Evolutionary conservation across 2,797 vertebrate genomes (phyloP).

Genomic region (Lemur catta): DNA sequence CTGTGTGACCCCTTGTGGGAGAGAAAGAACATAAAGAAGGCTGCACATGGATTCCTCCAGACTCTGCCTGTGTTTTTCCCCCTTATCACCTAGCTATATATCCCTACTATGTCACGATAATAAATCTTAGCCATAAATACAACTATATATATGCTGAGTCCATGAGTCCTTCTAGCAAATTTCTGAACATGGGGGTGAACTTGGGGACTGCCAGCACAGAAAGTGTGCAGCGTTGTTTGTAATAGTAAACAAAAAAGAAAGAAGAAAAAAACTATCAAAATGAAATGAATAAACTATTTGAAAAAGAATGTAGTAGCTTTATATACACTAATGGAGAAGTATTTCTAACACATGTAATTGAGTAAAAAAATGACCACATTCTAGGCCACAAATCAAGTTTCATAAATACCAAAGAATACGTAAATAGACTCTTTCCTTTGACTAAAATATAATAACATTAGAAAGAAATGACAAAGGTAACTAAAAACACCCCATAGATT

Average conservation of each 20-base stretch:
- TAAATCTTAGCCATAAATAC: background rate
- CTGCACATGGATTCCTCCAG: background rate
- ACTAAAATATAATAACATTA: conserved; percentile 25
- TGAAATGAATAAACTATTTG: background rate
- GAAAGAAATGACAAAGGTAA: conserved; percentile 13
- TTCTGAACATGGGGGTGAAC: background rate
- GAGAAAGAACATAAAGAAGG: background rate
- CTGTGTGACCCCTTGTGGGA: background rate
- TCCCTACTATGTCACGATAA: background rate
- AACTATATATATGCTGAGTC: background rate
- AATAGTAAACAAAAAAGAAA: background rate
- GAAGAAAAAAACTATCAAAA: background rate
- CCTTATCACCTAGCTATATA: background rate
- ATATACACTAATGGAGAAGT: background rate
- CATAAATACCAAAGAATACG: background rate
- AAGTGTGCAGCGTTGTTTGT: background rate
- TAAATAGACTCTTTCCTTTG: background rate
- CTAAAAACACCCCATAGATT: background rate
- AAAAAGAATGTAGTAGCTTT: background rate
- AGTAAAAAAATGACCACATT: background rate
- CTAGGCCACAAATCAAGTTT: conserved; percentile 17
- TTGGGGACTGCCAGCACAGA: background rate
- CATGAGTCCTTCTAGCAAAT: background rate
- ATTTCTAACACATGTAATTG: background rate
- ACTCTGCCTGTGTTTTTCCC: background rate